Conservation (phyloP, 2,888 invertebrate genomes). For the Lacanobia oleracea region DNA sequence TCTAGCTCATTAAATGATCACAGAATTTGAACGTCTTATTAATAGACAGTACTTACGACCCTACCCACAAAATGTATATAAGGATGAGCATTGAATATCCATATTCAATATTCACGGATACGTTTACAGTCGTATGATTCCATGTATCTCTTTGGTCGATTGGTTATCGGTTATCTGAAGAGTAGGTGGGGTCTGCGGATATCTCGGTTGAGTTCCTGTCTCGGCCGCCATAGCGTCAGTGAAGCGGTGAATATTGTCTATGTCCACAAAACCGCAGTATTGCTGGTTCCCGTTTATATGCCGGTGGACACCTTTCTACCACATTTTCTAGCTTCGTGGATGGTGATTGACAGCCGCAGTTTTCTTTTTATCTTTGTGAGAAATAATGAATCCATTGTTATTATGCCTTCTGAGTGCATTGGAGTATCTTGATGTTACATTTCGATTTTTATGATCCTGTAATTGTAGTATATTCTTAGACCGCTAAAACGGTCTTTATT, state of each 20-base stretch:
- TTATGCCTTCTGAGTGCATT: no score
- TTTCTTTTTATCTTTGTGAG: background rate
- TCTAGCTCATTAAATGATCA: slow-evolving; percentile 7
- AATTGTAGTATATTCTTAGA: no score
- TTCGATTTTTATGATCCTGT: no score
- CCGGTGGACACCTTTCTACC: background rate
- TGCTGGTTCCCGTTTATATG: slow-evolving; percentile 32
- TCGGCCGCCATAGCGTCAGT: background rate
- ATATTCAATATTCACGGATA: slow-evolving; percentile 27
- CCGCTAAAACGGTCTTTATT: no score
- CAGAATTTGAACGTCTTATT: slow-evolving; percentile 1
- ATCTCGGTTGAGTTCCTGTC: slow-evolving; percentile 24
- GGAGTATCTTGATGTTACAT: no score
- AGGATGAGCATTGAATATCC: slow-evolving; percentile 13
- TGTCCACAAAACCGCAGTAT: slow-evolving; percentile 8
- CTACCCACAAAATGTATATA: background rate
- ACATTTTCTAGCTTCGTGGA: background rate
- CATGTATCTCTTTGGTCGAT: slow-evolving; percentile 5
- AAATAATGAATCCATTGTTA: no score
- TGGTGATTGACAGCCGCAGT: background rate
- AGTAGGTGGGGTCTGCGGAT: background rate
- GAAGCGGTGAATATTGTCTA: slow-evolving; percentile 25
- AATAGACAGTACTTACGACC: background rate
- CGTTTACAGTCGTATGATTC: slow-evolving; percentile 25
- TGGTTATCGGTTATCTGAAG: slow-evolving; percentile 22